phyloP scores from a whole-genome alignment of 2,888 invertebrate species.

The Parnassius mnemosyne region DNA sequence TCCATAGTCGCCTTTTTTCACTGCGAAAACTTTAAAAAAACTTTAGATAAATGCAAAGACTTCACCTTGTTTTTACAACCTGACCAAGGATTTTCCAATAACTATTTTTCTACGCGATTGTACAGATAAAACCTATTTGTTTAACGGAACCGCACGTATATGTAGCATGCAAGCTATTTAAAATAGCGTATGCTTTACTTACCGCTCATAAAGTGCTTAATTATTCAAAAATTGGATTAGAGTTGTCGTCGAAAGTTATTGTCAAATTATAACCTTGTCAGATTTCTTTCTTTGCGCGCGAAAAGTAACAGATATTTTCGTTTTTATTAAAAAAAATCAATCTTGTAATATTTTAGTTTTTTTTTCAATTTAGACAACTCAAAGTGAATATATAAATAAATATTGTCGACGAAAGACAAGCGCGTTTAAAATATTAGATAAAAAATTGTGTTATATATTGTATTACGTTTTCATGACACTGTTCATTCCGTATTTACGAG shows the following conservation, averaged over 20 bases:
- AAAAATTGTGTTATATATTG: conserved; percentile 45
- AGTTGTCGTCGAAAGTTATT: neutral
- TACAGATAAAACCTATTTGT: neutral
- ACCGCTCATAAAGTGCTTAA: neutral
- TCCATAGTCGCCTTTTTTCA: no score
- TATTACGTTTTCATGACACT: conserved; percentile 65
- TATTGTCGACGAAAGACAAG: neutral
- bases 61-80: no score
- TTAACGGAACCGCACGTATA: neutral
- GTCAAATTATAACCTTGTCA: neutral
- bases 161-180: no score
- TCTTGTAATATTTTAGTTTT: neutral
- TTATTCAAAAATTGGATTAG: neutral
- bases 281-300: neutral
- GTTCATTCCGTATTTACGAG: conserved; percentile 65
- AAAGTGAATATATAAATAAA: neutral
- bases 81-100: no score
- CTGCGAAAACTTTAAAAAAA: no score
- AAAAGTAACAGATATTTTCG: neutral
- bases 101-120: neutral
- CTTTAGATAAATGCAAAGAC: no score
- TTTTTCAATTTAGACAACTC: no score
- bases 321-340: neutral
- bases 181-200: neutral
- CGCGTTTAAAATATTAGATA: neutral